Base-by-base conservation (phyloP, 2,888 invertebrate genomes). In the Caenorhabditis virilis region DNA sequence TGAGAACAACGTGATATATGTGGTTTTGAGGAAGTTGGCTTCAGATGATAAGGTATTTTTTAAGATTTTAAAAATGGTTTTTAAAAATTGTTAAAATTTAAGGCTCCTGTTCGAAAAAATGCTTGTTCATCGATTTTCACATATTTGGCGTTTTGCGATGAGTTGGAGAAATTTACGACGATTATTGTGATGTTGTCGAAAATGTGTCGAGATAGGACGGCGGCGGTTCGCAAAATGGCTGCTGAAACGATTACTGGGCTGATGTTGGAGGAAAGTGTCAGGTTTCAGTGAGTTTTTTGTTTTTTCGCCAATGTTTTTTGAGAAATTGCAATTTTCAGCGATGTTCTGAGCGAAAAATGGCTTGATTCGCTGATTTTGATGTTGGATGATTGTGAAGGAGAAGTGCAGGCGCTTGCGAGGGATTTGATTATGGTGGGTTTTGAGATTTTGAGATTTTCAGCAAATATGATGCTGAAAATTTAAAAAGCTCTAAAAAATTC, bases 331-430 rank as follows among this genome's bases (percentile, higher is more conserved):
- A 11, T 20, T 55, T 62, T 36, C 39, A 63, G 56, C 22, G 46
- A 64, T n/a, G 33, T 7, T 6, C 46, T 65, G 23, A 53, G 59
- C 18, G 38, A 45, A 1, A 60, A 48, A 38, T 65, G 65, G 65
- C 49, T 65, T 5, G 30, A 55, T 30, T 53, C 56, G 0, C 30
- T 65, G 23, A 54, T 65, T 41, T 41, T 43, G 5, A 45, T 65
- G 56, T 49, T 65, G 22, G 57, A 65, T 25, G 65, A 65, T 16
- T 38, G 35, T n/a, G 65, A 65, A 30, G 46, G 16, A 30, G 65
- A 60, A 20, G 53, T 65, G 7, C 54, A 54, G 18, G 65, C 48
- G 22, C 60, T 54, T 35, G 60, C 65, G 2, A 47, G 54, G 20
- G 53, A 46, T 15, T 15, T 60, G 25, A 58, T 65, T 13, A 54